phyloP scores from a whole-genome alignment of 2,113 vertebrate genomes.

The Halcyon malimbica region DNA sequence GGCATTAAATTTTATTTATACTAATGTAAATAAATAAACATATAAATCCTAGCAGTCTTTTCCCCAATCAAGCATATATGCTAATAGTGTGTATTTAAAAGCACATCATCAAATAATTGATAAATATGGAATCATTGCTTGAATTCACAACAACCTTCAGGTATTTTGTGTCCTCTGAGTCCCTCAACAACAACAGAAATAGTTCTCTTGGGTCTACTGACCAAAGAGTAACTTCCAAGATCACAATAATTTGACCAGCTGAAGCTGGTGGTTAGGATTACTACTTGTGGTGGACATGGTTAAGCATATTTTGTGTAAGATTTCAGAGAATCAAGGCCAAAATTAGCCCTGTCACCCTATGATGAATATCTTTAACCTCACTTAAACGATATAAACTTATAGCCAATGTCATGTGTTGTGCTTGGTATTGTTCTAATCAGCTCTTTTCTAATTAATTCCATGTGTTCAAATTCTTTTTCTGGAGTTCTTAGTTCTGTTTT shows the following conservation, averaged over 20 bases:
- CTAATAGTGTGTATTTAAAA: neutral
- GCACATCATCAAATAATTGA: neutral
- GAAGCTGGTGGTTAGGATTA: neutral
- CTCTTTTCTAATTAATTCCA: neutral
- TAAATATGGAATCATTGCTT: neutral
- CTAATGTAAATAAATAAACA: neutral
- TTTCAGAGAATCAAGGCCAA: neutral
- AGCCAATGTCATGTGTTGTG: neutral
- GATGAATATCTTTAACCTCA: neutral
- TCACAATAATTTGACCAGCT: neutral
- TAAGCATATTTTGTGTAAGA: neutral
- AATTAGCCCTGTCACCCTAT: neutral
- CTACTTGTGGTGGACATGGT: fast-evolving
- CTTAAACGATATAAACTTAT: neutral
- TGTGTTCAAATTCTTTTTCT: neutral
- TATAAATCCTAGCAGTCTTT: neutral
- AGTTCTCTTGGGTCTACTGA: neutral
- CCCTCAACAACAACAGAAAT: neutral
- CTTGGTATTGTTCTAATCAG: neutral
- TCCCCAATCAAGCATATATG: neutral
- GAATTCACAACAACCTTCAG: neutral
- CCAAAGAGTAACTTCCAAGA: neutral
- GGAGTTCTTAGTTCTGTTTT: conserved; percentile 1
- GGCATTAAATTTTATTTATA: neutral
- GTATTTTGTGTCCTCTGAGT: neutral